Conservation (phyloP, 2,797 vertebrate genomes). For the Sphaeramia orbicularis region DNA sequence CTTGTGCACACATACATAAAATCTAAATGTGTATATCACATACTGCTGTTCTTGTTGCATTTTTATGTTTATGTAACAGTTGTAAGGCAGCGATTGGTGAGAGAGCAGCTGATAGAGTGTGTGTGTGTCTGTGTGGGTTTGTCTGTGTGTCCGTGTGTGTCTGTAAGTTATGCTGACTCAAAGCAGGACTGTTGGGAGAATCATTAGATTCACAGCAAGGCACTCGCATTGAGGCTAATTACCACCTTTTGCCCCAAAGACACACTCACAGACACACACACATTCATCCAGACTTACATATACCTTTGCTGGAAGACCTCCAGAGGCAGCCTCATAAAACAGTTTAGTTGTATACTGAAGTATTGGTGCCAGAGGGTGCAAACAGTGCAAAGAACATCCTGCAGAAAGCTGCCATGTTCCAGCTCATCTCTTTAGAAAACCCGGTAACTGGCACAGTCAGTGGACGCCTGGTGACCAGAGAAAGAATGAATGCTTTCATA, state of each 20-base stretch:
- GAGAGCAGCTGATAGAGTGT: constrained; percentile 24
- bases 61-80: constrained; percentile 43
- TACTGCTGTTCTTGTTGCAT: constrained; percentile 9
- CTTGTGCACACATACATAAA: not conserved
- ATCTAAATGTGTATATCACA: constrained; percentile 11
- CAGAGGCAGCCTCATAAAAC: constrained; percentile 38
- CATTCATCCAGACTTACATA: constrained; percentile 24
- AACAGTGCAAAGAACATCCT: constrained; percentile 45
- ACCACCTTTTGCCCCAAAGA: constrained; percentile 64
- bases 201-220: constrained; percentile 64
- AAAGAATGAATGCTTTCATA: constrained; percentile 64
- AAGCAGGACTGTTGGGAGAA: constrained; percentile 55
- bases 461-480: constrained; percentile 59
- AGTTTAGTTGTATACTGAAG: constrained; percentile 34
- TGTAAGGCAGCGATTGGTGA: constrained; percentile 59
- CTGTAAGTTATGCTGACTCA: constrained; percentile 41
- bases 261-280: constrained; percentile 24
- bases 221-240: constrained; percentile 62
- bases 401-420: constrained; percentile 52
- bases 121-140: constrained; percentile 22
- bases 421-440: constrained; percentile 58
- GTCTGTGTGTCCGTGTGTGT: constrained; percentile 15
- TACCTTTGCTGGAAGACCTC: constrained; percentile 41
- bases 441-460: constrained; percentile 68
- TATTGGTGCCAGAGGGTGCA: constrained; percentile 55